phyloP scores from a whole-genome alignment of 37 sponge, comb jelly and placozoan species.

The Diacarnus erythraeanus region DNA sequence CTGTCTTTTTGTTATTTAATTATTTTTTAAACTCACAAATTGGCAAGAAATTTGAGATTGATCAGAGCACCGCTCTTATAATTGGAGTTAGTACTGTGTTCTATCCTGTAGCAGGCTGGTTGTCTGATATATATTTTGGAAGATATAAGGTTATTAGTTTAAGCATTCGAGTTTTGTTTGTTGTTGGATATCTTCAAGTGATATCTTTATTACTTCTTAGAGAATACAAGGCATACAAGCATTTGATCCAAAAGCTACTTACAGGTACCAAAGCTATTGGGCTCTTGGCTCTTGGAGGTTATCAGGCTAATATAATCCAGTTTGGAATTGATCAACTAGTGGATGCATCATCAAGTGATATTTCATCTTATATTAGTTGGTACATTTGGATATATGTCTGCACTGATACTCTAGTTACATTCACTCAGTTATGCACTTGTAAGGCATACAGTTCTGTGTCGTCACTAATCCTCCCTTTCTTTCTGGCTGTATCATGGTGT shows the following conservation, averaged over 20 bases:
- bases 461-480: neutral
- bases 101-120: conserved; percentile 4
- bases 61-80: too few species aligned
- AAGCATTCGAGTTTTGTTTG: neutral
- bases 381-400: neutral
- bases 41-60: too few species aligned
- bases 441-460: neutral
- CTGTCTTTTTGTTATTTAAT: neutral
- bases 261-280: neutral
- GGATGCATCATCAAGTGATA: neutral
- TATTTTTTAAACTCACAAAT: neutral
- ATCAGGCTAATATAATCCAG: neutral
- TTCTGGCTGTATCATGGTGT: neutral
- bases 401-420: neutral
- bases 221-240: too few species aligned
- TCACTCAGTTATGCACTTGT: neutral
- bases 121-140: conserved; percentile 13
- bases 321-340: neutral
- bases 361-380: conserved; percentile 5
- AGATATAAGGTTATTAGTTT: neutral
- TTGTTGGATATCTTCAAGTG: neutral
- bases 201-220: too few species aligned
- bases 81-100: neutral
- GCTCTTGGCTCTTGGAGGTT: neutral
- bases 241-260: too few species aligned